Percentiles rank a stretch among this genome's conserved stretches.
Conservation (phyloP, 2,113 vertebrate species). For the Dromiciops gliroides region DNA sequence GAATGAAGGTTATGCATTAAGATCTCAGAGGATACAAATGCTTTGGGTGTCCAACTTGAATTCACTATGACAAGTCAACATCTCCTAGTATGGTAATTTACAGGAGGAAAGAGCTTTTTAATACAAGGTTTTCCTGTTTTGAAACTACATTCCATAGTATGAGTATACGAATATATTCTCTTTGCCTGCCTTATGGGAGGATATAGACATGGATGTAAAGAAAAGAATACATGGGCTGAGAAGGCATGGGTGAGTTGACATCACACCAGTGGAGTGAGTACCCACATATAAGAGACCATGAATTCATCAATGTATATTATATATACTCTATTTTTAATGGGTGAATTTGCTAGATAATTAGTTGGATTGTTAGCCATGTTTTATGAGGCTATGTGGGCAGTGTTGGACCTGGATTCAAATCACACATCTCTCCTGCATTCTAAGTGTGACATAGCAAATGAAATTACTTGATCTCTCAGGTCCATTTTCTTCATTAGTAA, state of each 20-base stretch:
- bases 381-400: background rate
- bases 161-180: background rate
- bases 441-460: background rate
- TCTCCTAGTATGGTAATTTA: background rate
- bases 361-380: background rate
- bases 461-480: background rate
- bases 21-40: constrained; percentile 19
- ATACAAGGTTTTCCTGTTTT: background rate
- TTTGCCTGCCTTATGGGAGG: background rate
- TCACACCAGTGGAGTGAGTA: background rate
- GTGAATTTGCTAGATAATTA: background rate
- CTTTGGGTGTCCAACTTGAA: background rate
- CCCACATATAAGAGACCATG: too few species aligned
- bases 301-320: background rate
- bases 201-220: background rate
- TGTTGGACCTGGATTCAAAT: background rate
- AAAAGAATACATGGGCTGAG: background rate
- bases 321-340: background rate
- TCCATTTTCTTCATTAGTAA: background rate
- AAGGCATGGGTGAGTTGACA: background rate
- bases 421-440: background rate
- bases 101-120: background rate
- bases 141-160: background rate
- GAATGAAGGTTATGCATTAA: constrained; percentile 56
- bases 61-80: constrained; percentile 31